Conservation (phyloP, 2,888 invertebrate species). For the Piscicola geometra region DNA sequence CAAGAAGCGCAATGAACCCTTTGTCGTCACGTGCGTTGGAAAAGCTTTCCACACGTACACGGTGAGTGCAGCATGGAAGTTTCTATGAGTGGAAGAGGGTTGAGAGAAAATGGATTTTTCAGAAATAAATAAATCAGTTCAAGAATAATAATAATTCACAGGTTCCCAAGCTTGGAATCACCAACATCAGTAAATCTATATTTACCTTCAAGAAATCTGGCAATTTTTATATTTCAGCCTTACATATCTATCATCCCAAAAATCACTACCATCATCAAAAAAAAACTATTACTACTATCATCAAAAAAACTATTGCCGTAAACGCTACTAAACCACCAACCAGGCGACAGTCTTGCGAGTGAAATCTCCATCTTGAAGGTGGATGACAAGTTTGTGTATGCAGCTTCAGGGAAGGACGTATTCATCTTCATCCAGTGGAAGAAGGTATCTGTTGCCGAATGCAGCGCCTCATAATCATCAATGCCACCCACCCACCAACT, state of each 20-base stretch:
- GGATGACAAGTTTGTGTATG: slow-evolving; percentile 48
- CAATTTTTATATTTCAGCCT: too few species aligned
- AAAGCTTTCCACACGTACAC: slow-evolving; percentile 87
- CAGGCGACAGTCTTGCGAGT: slow-evolving; percentile 51
- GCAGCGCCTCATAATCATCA: too few species aligned
- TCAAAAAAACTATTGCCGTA: not conserved
- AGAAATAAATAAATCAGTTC: not conserved
- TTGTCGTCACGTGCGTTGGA: slow-evolving; percentile 83
- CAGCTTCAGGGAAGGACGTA: slow-evolving; percentile 62
- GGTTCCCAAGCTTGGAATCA: slow-evolving; percentile 59
- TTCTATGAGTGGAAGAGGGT: not conserved
- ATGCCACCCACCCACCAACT: too few species aligned
- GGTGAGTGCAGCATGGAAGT: slow-evolving; percentile 46
- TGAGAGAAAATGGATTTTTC: not conserved
- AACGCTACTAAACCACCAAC: not conserved
- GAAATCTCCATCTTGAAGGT: slow-evolving; percentile 50
- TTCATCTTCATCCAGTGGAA: slow-evolving; percentile 83
- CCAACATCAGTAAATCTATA: slow-evolving; percentile 78
- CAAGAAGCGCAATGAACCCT: slow-evolving; percentile 75
- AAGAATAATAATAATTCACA: slow-evolving; percentile 45
- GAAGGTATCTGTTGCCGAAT: slow-evolving; percentile 62
- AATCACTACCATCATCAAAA: too few species aligned
- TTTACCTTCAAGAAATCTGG: too few species aligned
- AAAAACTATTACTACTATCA: not conserved
- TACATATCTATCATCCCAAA: too few species aligned